Evolutionary conservation across 2,113 vertebrate species (phyloP), one percentile per base, ranked within the genome.

Genomic region (Corydoras sp.): DNA sequence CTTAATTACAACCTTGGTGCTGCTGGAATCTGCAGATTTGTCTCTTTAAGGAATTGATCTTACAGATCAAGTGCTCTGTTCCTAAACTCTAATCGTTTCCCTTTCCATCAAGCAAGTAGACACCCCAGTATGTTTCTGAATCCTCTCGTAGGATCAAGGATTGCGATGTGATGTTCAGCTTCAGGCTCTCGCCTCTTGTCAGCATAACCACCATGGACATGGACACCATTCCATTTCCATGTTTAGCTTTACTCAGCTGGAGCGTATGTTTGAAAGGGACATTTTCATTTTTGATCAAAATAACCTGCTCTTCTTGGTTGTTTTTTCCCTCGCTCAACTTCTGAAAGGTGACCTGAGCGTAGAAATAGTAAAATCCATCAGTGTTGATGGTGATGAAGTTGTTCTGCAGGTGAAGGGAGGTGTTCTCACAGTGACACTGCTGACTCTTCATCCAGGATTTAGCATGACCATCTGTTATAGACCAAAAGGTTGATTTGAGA

Each of bases 121-220:
- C 78, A 0, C 88, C 87, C 87, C 86, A 90, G 78, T 82, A 84
- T 0, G 86, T 88, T 6, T 60, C 5, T 0, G 13, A 58, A 4
- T 10, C 6, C 0, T 66, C 63, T 0, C 0, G 32, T 2, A 18
- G 7, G 0, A 50, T 10, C 14, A n/a, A 60, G 1, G 6, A 31
- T 10, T 12, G 0, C 3, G 60, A 1, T 14, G 3, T 3, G 58
- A 88, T 76, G 0, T 74, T 7, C 2, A 89, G 55, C 1, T 62
- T 82, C 56, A 89, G 24, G 0, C 68, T 71, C 49, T 87, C 81
- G 5, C 18, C 75, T 0, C 2, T 0, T 14, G 0, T n/a, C 30
- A 89, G 81, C 0, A 0, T 13, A 9, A 86, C 70, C 10, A 85
- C 67, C 55, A 62, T 69, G 18, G 55, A 77, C 71, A 89, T 62